A percentile compares a stretch with the other conserved stretches of the same genome.
These are phyloP conservation scores for Diabrotica undecimpunctata DNA, from an alignment of 1,140 invertebrate genomes.

Conservation along the genomic window DNA sequence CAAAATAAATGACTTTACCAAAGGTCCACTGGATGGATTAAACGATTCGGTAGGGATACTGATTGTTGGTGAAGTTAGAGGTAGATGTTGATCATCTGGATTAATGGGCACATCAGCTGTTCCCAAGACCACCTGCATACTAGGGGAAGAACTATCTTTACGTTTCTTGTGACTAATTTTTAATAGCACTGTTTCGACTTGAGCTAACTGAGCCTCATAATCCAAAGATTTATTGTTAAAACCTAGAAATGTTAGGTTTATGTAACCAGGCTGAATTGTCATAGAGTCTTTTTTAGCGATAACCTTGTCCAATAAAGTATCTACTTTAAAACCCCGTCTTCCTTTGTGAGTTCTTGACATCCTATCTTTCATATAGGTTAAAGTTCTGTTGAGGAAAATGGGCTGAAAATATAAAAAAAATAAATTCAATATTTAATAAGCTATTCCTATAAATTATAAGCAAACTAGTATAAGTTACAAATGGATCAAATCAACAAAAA, in stretches of 20 bases:
- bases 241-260: constrained; percentile 79
- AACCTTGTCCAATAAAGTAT: constrained; percentile 66
- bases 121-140: constrained; percentile 57
- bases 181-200: constrained; percentile 81
- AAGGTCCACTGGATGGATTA: constrained; percentile 73
- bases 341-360: constrained; percentile 79
- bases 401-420: constrained; percentile 60
- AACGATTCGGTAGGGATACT: constrained; percentile 83
- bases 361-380: constrained; percentile 87
- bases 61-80: constrained; percentile 69
- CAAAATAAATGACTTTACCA: constrained; percentile 84
- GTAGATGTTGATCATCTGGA: constrained; percentile 66
- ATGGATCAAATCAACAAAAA: background rate
- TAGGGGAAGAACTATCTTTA: constrained; percentile 82
- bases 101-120: constrained; percentile 67
- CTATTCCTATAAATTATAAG: background rate
- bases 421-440: constrained; percentile 12
- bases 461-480: background rate
- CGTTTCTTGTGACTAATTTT: constrained; percentile 92
- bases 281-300: constrained; percentile 56
- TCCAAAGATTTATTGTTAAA: constrained; percentile 38
- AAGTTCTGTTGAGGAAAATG: constrained; percentile 83
- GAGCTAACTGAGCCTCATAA: constrained; percentile 58
- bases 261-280: constrained; percentile 63
- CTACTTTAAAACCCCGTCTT: constrained; percentile 67